phyloP scores from a whole-genome alignment of 2,888 invertebrate genomes.

The Endotricha flammealis region DNA sequence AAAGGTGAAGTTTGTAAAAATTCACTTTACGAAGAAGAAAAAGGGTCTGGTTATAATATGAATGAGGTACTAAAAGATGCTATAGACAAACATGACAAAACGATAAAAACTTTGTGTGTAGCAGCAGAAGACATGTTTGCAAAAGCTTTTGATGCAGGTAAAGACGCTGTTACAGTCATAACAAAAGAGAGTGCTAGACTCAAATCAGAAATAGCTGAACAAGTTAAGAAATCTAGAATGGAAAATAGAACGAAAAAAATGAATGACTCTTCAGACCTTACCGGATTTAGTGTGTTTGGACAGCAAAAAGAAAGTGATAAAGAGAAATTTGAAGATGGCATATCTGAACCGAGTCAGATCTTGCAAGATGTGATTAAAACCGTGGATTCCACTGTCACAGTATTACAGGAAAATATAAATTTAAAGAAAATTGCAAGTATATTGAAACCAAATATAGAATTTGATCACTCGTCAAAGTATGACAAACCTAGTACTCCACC shows the following conservation, averaged over 20 bases:
- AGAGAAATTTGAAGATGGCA: neutral
- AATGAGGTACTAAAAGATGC: slow-evolving; percentile 12
- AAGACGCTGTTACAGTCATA: slow-evolving; percentile 39
- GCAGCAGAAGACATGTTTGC: slow-evolving; percentile 41
- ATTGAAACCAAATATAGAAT: neutral
- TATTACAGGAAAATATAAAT: slow-evolving; percentile 21
- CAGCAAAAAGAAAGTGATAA: too few relatives aligned
- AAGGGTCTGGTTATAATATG: neutral
- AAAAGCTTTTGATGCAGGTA: slow-evolving; percentile 36
- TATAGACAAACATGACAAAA: slow-evolving; percentile 28
- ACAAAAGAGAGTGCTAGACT: slow-evolving; percentile 34
- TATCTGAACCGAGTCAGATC: slow-evolving; percentile 6
- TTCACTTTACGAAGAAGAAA: neutral
- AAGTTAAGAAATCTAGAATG: too few relatives aligned
- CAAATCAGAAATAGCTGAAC: too few relatives aligned
- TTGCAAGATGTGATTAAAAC: slow-evolving; percentile 22
- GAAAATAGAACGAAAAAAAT: too few relatives aligned
- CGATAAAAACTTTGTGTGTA: slow-evolving; percentile 35
- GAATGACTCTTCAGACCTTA: too few relatives aligned
- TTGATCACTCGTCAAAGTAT: slow-evolving; percentile 21
- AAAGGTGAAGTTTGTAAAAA: neutral
- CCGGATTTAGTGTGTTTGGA: too few relatives aligned
- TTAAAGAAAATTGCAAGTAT: slow-evolving; percentile 11
- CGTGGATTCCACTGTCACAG: slow-evolving; percentile 30
- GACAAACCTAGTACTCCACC: slow-evolving; percentile 21